Base-by-base conservation (phyloP, 2,888 invertebrate species). In the Mylabris sibirica region DNA sequence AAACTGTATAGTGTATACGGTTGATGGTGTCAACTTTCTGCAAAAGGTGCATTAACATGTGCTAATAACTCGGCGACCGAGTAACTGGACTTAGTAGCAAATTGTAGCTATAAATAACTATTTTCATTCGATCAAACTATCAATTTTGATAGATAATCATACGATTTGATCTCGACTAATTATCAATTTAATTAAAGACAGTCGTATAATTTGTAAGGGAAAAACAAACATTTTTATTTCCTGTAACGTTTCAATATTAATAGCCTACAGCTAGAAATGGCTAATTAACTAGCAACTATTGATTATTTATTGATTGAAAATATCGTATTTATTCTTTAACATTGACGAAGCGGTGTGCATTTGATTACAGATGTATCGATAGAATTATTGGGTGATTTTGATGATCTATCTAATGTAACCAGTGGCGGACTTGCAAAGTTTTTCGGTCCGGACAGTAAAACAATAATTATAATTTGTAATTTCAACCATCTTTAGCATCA, bases 271-370 rank as follows among this genome's bases (percentile, higher is more conserved):
- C 24, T 30, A 30, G 11, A 57, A 24, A 57, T 57, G 12, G 12
- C 4, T 57, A 57, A 57, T 57, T 57, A 57, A 20, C 24, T 24
- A 24, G 12, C 12, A 57, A 57, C 24, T 57, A 57, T 57, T 24
- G 57, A 57, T 57, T 57, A 57, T 2, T 24, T 57, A 24, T 57
- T 57, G 57, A 57, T 57, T 24, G 57, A 24, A 49, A 20, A 3
- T n/a, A 44, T 44, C 17, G 11, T 44, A 4, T 44, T n/a, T 44
- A 44, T 44, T 44, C 17, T 14, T 30, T 12, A 12, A 38, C 3
- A 38, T 38, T 38, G 38, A 17, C n/a, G 44, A 17, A 44, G 44
- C 44, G 44, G 44, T 17, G 6, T 44, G n/a, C n/a, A 17, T 17
- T 38, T 17, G 44, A 44, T 44, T 44, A 44, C 3, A 44, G 44